Evolutionary conservation across 2,113 vertebrate genomes (phyloP).

Genomic region (Turnix velox): DNA sequence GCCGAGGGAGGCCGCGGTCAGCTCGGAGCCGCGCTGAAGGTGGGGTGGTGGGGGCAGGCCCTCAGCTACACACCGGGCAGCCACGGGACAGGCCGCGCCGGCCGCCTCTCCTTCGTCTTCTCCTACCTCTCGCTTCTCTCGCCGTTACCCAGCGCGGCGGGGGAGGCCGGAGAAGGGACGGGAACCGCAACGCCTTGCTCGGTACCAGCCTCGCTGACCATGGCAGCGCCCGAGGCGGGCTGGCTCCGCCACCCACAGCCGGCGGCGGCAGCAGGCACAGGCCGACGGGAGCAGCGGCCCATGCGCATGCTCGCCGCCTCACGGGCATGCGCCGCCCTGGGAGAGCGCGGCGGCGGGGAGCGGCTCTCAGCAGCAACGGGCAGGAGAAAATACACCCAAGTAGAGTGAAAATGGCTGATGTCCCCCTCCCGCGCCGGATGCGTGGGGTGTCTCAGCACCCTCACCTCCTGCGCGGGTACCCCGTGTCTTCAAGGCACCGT

Average conservation of each 20-base stretch:
- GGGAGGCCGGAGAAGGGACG: neutral
- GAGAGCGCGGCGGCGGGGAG: neutral
- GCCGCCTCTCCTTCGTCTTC: neutral
- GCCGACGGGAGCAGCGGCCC: neutral
- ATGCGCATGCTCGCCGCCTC: neutral
- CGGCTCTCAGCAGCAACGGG: no score
- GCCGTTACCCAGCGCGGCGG: neutral
- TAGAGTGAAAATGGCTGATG: fast-evolving
- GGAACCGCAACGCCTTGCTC: neutral
- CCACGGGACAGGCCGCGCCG: neutral
- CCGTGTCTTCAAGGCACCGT: neutral
- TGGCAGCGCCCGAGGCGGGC: neutral
- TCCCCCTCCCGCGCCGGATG: no score
- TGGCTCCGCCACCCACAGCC: neutral
- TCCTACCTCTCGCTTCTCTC: neutral
- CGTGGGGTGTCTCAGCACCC: neutral
- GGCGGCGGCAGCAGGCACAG: neutral
- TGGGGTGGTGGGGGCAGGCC: neutral
- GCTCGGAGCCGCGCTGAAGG: neutral
- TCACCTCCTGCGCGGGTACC: neutral
- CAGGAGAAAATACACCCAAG: fast-evolving
- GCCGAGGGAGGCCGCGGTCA: neutral
- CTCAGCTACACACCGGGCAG: neutral
- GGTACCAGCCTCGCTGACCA: neutral
- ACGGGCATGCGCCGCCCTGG: neutral